Evolutionary conservation across 2,888 invertebrate genomes (phyloP).

Genomic region (Ectropis crepuscularia): DNA sequence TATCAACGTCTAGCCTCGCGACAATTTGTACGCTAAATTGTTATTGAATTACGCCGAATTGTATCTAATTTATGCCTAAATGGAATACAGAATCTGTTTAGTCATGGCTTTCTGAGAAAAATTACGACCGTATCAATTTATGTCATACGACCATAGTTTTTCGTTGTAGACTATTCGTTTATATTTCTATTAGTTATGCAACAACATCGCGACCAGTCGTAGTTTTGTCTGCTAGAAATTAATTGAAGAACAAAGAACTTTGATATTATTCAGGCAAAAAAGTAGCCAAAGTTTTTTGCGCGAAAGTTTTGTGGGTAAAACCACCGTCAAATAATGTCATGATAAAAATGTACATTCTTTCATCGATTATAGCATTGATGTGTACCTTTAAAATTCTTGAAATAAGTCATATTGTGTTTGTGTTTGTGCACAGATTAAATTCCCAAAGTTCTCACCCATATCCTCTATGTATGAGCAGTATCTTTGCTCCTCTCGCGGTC

Average conservation of each 20-base stretch:
- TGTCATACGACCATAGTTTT: not conserved
- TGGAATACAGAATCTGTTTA: slow-evolving; percentile 34
- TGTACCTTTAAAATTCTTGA: too few species aligned
- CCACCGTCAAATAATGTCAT: too few species aligned
- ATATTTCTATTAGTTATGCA: not conserved
- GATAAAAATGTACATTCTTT: too few species aligned
- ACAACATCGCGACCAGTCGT: too few species aligned
- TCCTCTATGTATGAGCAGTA: not conserved
- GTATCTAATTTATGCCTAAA: slow-evolving; percentile 35
- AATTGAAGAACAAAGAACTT: too few species aligned
- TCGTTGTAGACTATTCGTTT: not conserved
- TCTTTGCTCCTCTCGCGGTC: slow-evolving; percentile 9
- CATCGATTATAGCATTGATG: too few species aligned
- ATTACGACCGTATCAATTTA: slow-evolving; percentile 6
- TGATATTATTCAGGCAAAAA: too few species aligned
- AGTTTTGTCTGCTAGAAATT: too few species aligned
- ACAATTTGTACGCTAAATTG: slow-evolving; percentile 41
- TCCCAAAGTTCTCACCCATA: not conserved
- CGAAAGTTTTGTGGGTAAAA: too few species aligned
- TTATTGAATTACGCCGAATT: slow-evolving; percentile 41
- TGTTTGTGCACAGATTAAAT: not conserved
- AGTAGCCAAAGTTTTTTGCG: too few species aligned
- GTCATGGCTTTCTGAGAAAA: slow-evolving; percentile 28
- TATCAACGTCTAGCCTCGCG: slow-evolving; percentile 48
- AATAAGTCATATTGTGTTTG: too few species aligned